Percentiles rank a stretch among this genome's conserved stretches.
These are phyloP conservation scores for Temnothorax rugatulus DNA, from an alignment of 2,888 invertebrate species.

Conservation along the genomic window DNA sequence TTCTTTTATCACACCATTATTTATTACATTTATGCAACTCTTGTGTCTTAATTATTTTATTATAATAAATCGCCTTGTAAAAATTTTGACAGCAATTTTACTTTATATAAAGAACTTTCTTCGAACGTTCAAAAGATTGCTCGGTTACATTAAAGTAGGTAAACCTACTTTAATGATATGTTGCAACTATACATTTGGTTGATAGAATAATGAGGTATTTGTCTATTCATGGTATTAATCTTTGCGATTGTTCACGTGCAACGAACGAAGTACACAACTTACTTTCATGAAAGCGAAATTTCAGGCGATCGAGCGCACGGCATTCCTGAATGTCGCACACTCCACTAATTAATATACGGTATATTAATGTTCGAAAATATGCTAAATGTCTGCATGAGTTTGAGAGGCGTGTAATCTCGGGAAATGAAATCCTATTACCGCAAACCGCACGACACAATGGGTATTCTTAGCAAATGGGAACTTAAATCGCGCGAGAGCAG, in stretches of 20 bases:
- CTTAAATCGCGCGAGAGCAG: background rate
- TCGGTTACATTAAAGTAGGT: background rate
- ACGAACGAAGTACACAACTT: background rate
- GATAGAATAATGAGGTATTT: background rate
- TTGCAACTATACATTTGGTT: background rate
- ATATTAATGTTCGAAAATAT: background rate
- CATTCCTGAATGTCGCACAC: background rate
- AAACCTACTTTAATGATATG: background rate
- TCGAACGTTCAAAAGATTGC: background rate
- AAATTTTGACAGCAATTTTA: background rate
- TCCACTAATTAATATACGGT: background rate
- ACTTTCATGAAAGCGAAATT: constrained; percentile 16
- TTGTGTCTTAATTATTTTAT: background rate
- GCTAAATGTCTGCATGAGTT: background rate
- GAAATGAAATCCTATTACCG: constrained; percentile 31
- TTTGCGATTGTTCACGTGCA: background rate
- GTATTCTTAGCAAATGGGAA: constrained; percentile 3
- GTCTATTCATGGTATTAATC: background rate
- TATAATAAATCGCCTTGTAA: background rate
- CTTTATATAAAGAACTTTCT: background rate
- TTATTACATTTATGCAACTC: background rate
- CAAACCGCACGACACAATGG: constrained; percentile 38
- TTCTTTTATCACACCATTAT: background rate
- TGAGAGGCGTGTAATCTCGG: background rate
- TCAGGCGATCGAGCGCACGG: background rate